Evolutionary conservation across 2,888 invertebrate genomes (phyloP), one percentile per base, ranked within the genome.

Genomic region (Augochlorella aurata): DNA sequence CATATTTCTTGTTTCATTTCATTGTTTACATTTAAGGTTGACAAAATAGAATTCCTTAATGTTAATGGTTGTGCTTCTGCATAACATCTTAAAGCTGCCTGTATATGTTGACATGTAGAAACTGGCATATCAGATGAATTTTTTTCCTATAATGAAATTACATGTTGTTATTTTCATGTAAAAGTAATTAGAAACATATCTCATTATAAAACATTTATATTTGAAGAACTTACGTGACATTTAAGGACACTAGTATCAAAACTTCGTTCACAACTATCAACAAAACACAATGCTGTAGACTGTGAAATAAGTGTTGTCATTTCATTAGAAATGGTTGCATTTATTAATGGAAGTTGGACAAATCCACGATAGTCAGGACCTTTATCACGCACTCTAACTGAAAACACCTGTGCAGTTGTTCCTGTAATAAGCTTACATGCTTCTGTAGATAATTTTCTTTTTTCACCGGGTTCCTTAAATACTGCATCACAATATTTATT

Each of bases 281-380:
- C 95, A 90, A 95, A 95, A 90, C 95, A 95, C 63, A 95, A 91
- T 0, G 95, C 92, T 12, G 94, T 92, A 18, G 93, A 94, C 83
- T 93, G 93, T n/a, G 93, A 90, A 52, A 93, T 92, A 12, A 93
- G 88, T 9, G 93, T 91, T 1, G 93, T 93, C 69, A 94, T 93
- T 73, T 94, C 93, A 85, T 93, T 91, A 14, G 93, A 91, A 47
- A 94, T 85, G 4, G 93, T 90, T 81, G 93, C 83, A 87, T 94
- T 92, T 49, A 91, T 88, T 61, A 91, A 63, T 10, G 93, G 92
- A 66, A 93, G 87, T 83, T 96, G 96, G 1, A 97, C 97, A 92
- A 97, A 97, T 44, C 96, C 97, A 61, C 97, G 94, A 75, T 96
- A 95, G 82, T 97, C 96, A 1, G 96, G 95, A 0, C 96, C 96